Evolutionary conservation across 2,888 invertebrate species (phyloP), one percentile per base, ranked within the genome.

Genomic region (Trissoscelio sp.): DNA sequence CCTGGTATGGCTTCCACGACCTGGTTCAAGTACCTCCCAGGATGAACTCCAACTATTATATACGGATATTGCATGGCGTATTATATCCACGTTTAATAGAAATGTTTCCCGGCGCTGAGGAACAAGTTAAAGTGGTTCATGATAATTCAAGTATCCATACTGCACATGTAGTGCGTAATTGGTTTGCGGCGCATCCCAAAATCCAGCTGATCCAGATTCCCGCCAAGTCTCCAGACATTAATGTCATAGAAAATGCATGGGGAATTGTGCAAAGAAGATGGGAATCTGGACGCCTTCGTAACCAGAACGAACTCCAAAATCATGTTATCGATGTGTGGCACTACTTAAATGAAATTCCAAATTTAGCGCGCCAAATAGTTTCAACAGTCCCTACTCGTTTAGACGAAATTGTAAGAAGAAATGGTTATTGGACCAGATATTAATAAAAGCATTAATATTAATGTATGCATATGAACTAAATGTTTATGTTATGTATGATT

Each of bases 241-340:
- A 55, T 34, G 34, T 55, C 1, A 55, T 55, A 7, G 55, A 55
- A 55, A 55, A 55, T 34, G 11, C 11, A 7, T 55, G 55, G 55
- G 55, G 55, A 34, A 55, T 55, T 5, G 34, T 55, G 55, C 55
- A 55, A 34, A 5, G 34, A 5, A 16, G 11, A 11, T 55, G 55
- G 55, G 6, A 0, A 34, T 31, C 55, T 3, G 55, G 55, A 11
- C 5, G 2, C 1, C 12, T 28, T 5, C 20, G 28, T 12, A 53
- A 53, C n/a, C 6, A 7, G 3, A 9, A 18, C 3, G 9, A 48
- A 12, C 5, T 48, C 3, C 48, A n/a, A 7, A 6, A 3, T 24
- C 6, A 4, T 6, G 6, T 24, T 24, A 3, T 3, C 6, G 24
- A 24, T 4, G 24, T 24, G 6, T 24, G 24, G 24, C 3, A 4